Base-by-base conservation (phyloP, 2,888 invertebrate species). In the Monochamus alternatus region DNA sequence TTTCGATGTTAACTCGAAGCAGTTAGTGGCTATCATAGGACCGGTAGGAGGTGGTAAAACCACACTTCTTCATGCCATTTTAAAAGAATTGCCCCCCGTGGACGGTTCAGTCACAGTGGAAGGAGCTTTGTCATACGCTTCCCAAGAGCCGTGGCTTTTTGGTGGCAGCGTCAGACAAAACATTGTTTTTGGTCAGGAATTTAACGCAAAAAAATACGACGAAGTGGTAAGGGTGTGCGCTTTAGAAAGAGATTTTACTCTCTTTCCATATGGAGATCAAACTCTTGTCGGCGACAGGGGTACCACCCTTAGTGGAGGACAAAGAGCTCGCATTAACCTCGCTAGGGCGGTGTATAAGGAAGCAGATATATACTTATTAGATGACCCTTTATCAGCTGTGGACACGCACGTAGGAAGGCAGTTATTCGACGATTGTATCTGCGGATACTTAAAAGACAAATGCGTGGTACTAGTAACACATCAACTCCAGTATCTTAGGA, bases 351-450 rank as follows among this genome's bases (percentile, higher is more conserved):
- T 97, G 1, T 97, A 97, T 88, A 93, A 94, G 66, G 93, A 96
- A 72, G 93, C 95, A 0, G 95, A 96, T 79, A 94, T 97, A 78
- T 97, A 96, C 86, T 89, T 97, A 10, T 89, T 97, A 68, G 97
- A 97, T 87, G 97, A 97, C 89, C 97, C 97, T 0, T 89, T 97
- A 43, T 94, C 96, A 78, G 97, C 97, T 0, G 97, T 97, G 5
- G 97, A 97, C 89, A 92, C 96, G 0, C 95, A 95, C 86, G 97
- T 97, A 1, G 96, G 96, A 0, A 92, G 95, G 1, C 95, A 96
- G 88, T 90, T 97, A 81, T 97, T 97, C 89, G 95, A 97, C 85
- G 92, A 94, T 84, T 96, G 95, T 84, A 91, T 95, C 67, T 90
- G 84, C 38, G 83, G 91, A 5, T 92, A 93, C 82, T 89, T 96